Base-by-base conservation (phyloP, 2,797 vertebrate species). In the Poeciliopsis gracilis region DNA sequence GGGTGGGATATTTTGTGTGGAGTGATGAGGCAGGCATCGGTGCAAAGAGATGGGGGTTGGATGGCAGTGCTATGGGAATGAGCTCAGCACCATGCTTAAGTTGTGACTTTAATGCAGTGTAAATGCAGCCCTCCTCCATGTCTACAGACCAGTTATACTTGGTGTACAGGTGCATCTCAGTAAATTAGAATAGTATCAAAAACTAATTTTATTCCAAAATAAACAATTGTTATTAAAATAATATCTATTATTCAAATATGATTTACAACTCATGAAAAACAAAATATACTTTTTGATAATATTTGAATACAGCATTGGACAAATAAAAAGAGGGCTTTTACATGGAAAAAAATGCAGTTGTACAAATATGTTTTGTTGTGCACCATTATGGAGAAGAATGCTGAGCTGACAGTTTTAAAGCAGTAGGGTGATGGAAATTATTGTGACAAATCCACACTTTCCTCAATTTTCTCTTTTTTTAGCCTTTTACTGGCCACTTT, bases 1-100 rank as follows among this genome's bases (percentile, higher is more conserved):
- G 97, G 97, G 94, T 95, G 95, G 95, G 95, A 96, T 97, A 94
- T 97, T 98, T 97, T 95, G 96, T 96, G 95, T 95, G 94, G 96
- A 95, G 91, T 95, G 94, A 97, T 97, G 97, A 97, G 95, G 95
- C 82, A 94, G 95, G 91, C 91, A 77, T 84, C 81, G 90, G 93
- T 91, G 92, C 91, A 93, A 86, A 87, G 87, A 92, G 90, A 87
- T 91, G 87, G 90, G 90, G 87, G 90, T 84, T 85, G 79, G 93
- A 85, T 82, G 88, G 55, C 63, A 66, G 82, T 92, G 92, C 91
- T 90, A 90, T 92, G 94, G 93, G 95, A 95, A 95, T 96, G 93
- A 92, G 95, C 93, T 77, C 91, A 86, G 84, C 91, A 84, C 81
- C 90, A 93, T 55, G 82, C 90, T 87, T 90, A 93, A 94, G 91